Base-by-base conservation (phyloP, 37 sponge, comb jelly and placozoan genomes). In the Haliclona indistincta region DNA sequence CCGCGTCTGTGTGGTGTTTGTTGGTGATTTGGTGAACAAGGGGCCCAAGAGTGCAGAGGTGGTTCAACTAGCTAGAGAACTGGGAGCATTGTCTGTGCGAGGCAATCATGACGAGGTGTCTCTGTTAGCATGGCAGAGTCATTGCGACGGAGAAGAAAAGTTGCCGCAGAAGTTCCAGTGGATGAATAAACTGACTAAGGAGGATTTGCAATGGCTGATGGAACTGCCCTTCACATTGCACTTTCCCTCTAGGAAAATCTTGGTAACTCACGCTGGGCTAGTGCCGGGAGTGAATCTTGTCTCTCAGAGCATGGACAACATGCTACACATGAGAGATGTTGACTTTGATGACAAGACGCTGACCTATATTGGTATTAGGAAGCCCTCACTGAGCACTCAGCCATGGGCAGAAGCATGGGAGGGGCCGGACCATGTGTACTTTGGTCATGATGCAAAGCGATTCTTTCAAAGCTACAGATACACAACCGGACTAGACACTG, bases 401-500 rank as follows among this genome's bases (percentile, higher is more conserved):
- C 86, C 82, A 1, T 93, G 94, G 94, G 90, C 78, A 0, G 54
- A 73, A 37, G 62, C 37, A 44, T 93, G 94, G 94, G 38, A 51
- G 1, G 94, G 94, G n/a, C 90, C 90, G 17, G 72, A 66, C 0
- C 94, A 93, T 73, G 75, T 93, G 8, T 93, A 85, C 63, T 93
- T 88, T 76, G 94, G 94, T 28, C 94, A 93, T 58, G 94, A 93
- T 73, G 94, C 94, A 17, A 20, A 22, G 10, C 56, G 90, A 19
- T 49, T 42, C 2, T 70, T 85, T 6, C 89, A 93, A 77, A 39
- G 44, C 4, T 72, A 73, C 38, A 38, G 63, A 11, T 77, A 64
- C 63, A 91, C 94, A 15, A 93, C 94, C 22, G 94, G 90, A 2
- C 72, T 93, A 47, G 94, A 93, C 41, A 88, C 94, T 19, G 94